Evolutionary conservation across 2,113 vertebrate genomes (phyloP).

Genomic region (Dromiciops gliroides): DNA sequence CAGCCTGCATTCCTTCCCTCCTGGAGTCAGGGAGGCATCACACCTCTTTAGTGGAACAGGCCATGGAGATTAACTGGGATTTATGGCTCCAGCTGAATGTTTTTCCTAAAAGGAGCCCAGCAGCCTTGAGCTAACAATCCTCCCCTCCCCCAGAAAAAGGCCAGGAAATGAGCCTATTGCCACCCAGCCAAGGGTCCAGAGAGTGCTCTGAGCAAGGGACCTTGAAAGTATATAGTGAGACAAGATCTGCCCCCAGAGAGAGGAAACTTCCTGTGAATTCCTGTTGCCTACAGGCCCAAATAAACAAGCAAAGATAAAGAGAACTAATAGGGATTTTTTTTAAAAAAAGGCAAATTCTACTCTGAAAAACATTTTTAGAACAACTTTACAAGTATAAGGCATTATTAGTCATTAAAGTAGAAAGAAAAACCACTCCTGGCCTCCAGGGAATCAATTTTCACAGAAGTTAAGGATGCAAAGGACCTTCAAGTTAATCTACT

Average conservation of each 20-base stretch:
- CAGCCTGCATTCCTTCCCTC: not conserved
- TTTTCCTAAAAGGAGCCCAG: not conserved
- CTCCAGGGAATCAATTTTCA: not conserved
- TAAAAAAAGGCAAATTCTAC: too few relatives aligned
- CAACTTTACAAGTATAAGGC: not conserved
- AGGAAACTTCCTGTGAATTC: not conserved
- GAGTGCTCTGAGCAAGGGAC: not conserved
- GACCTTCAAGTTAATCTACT: not conserved
- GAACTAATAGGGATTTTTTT: not conserved
- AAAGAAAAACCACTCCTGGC: not conserved
- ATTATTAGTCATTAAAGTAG: not conserved
- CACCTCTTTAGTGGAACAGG: not conserved
- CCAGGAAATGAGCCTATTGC: not conserved
- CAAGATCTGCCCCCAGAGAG: not conserved
- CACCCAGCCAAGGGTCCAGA: not conserved
- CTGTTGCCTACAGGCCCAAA: not conserved
- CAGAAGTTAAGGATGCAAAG: not conserved
- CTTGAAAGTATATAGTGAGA: not conserved
- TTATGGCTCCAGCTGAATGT: not conserved
- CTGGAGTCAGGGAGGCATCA: not conserved
- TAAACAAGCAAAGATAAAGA: not conserved
- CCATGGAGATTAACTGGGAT: not conserved
- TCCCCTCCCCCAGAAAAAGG: not conserved
- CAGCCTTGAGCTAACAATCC: not conserved
- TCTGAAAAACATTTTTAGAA: not conserved